Evolutionary conservation across 2,113 vertebrate species (phyloP).

Genomic region (Regulus satrapa): DNA sequence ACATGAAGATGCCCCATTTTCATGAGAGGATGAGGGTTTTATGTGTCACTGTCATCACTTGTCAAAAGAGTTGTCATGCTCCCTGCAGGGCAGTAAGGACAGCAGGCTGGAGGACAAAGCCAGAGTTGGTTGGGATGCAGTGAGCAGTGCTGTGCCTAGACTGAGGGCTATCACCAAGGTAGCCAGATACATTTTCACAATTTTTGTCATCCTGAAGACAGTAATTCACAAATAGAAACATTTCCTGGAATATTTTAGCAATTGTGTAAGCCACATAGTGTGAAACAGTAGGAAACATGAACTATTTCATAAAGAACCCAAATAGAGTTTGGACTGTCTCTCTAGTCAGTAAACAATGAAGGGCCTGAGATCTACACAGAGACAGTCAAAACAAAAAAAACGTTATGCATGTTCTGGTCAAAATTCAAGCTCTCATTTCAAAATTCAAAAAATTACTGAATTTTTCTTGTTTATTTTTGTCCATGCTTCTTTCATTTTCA

Average conservation of each 20-base stretch:
- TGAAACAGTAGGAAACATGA: background rate
- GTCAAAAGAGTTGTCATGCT: background rate
- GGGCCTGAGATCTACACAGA: background rate
- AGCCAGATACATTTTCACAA: background rate
- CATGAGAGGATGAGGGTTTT: background rate
- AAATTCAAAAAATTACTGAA: too few relatives aligned
- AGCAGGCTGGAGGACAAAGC: background rate
- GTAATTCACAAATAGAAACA: background rate
- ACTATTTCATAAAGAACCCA: background rate
- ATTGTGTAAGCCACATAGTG: background rate
- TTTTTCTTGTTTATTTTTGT: background rate
- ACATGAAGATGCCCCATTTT: background rate
- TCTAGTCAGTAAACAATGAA: background rate
- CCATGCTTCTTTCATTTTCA: background rate
- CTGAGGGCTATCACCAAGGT: background rate
- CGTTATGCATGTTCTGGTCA: background rate
- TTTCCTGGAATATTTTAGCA: background rate
- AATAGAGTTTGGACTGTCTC: background rate
- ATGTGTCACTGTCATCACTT: background rate
- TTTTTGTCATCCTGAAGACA: background rate
- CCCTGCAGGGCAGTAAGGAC: background rate
- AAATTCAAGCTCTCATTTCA: too few relatives aligned
- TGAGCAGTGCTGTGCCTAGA: background rate
- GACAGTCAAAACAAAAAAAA: background rate
- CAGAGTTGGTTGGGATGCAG: background rate